phyloP scores from a whole-genome alignment of 2,888 invertebrate species.

The Eupithecia abbreviata region DNA sequence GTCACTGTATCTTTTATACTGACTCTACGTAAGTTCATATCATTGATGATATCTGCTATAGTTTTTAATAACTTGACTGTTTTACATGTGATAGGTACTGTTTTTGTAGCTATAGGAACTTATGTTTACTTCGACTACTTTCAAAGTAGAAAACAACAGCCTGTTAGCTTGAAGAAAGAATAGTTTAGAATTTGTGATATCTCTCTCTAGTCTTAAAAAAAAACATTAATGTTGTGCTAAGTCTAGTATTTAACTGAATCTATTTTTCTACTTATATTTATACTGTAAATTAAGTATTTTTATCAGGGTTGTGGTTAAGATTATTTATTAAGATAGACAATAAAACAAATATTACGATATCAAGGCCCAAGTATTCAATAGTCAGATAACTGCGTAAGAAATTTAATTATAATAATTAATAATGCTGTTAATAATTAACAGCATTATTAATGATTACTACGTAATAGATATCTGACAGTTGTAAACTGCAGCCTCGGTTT shows the following conservation, averaged over 20 bases:
- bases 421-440: background rate
- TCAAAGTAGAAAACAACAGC: constrained; percentile 57
- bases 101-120: constrained; percentile 70
- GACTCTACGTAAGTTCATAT: constrained; percentile 73
- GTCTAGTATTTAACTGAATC: background rate
- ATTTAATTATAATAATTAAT: background rate
- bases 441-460: background rate
- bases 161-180: constrained; percentile 60
- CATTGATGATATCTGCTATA: constrained; percentile 70
- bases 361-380: background rate
- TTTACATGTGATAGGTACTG: constrained; percentile 67
- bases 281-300: background rate
- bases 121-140: constrained; percentile 77
- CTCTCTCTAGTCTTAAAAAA: background rate
- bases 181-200: constrained; percentile 24
- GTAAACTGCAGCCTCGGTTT: constrained; percentile 2
- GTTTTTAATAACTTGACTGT: constrained; percentile 73
- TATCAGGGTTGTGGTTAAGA: background rate
- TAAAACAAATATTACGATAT: background rate
- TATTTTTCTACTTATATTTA: background rate
- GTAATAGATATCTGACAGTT: background rate
- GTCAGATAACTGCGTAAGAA: background rate
- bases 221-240: background rate
- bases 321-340: background rate
- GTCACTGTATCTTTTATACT: constrained; percentile 76